These are phyloP conservation scores for Hedya salicella DNA, from an alignment of 2,888 invertebrate genomes.

Conservation along the genomic window DNA sequence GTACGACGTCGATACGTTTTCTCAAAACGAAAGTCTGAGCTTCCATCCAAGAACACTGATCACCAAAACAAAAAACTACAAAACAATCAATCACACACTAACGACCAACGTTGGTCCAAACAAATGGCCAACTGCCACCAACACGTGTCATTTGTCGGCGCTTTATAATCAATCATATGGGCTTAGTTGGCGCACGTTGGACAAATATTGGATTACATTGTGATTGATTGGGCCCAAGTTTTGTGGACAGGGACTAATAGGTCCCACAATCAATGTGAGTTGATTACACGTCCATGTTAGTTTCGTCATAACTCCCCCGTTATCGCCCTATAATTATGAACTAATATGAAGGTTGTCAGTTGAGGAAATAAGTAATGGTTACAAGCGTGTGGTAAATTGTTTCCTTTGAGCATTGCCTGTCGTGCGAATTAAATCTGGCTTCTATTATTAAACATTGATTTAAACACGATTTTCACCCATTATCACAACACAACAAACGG, in stretches of 20 bases:
- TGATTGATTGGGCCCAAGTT: conserved; percentile 42
- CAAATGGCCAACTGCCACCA: conserved; percentile 30
- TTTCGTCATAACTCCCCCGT: not conserved
- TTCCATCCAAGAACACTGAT: too few relatives aligned
- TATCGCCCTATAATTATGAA: conserved; percentile 17
- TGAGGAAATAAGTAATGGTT: not conserved
- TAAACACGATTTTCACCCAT: too few relatives aligned
- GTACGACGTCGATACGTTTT: too few relatives aligned
- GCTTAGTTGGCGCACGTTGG: conserved; percentile 34
- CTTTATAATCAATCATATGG: conserved; percentile 39
- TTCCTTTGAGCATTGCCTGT: too few relatives aligned
- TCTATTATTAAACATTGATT: too few relatives aligned
- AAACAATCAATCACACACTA: conserved; percentile 30
- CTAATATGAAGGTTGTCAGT: not conserved
- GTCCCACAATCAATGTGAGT: conserved; percentile 27
- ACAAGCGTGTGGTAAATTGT: not conserved
- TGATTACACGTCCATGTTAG: conserved; percentile 8
- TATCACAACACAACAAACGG: too few relatives aligned
- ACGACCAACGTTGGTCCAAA: conserved; percentile 30
- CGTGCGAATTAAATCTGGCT: too few relatives aligned
- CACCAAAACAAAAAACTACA: conserved; percentile 16
- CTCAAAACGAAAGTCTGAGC: too few relatives aligned
- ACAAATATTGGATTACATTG: conserved; percentile 43
- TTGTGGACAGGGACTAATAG: conserved; percentile 41
- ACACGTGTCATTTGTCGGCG: conserved; percentile 32